These are phyloP conservation scores for Leptothorax acervorum DNA, from an alignment of 2,888 invertebrate genomes.

Conservation along the genomic window DNA sequence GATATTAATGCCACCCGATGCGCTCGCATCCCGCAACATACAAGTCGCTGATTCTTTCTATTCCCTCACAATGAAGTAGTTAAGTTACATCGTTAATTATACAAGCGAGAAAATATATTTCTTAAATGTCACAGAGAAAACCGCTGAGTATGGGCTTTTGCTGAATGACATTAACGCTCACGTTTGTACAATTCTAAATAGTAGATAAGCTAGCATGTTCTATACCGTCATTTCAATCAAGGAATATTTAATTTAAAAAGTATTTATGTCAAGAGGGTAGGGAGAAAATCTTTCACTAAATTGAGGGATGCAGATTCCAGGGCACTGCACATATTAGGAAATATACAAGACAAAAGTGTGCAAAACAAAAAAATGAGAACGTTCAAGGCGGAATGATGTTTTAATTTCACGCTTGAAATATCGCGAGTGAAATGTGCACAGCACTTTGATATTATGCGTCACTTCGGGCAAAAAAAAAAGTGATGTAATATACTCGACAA, in stretches of 20 bases:
- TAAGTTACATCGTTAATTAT: background rate
- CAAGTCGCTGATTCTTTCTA: background rate
- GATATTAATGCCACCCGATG: background rate
- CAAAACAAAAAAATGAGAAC: background rate
- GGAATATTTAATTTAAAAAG: constrained; percentile 9
- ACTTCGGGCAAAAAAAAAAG: constrained; percentile 22
- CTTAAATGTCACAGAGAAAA: constrained; percentile 1
- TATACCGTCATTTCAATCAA: background rate
- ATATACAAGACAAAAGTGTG: background rate
- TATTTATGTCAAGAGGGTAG: too few species aligned
- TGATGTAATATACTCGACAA: constrained; percentile 14
- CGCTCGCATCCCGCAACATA: background rate
- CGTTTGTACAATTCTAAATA: background rate
- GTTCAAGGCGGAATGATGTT: constrained; percentile 23
- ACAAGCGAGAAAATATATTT: background rate
- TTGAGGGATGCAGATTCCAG: background rate
- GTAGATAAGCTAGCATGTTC: background rate
- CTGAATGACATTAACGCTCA: background rate
- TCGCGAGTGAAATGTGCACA: constrained; percentile 36
- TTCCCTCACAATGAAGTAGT: background rate
- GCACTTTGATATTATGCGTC: constrained; percentile 38
- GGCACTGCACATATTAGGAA: background rate
- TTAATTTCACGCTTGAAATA: constrained; percentile 44
- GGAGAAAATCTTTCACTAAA: background rate
- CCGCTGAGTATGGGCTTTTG: background rate